These are phyloP conservation scores for Lepeophtheirus salmonis DNA, from an alignment of 1,140 invertebrate species.

Conservation along the genomic window DNA sequence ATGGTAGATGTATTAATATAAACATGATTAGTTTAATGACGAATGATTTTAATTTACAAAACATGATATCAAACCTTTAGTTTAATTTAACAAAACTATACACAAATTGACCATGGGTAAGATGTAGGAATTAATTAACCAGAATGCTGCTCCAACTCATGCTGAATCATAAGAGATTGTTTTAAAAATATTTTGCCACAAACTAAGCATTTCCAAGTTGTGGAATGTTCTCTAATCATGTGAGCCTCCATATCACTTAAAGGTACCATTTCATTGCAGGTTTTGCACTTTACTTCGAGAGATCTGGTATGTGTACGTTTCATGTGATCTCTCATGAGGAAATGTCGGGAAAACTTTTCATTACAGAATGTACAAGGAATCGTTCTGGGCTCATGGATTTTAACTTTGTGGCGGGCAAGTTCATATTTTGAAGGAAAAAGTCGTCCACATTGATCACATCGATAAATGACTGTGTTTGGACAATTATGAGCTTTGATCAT, in stretches of 20 bases:
- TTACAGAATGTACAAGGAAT: not conserved
- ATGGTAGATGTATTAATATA: no score
- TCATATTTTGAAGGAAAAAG: not conserved
- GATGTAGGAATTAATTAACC: no score
- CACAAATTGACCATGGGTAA: no score
- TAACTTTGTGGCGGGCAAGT: not conserved
- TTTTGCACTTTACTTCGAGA: not conserved
- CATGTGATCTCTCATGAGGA: not conserved
- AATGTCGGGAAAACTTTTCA: not conserved
- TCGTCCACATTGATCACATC: not conserved
- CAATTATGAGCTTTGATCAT: not conserved
- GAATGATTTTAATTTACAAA: no score
- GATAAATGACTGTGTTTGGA: not conserved
- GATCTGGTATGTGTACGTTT: not conserved
- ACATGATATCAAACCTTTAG: no score
- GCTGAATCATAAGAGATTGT: not conserved
- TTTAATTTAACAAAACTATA: no score
- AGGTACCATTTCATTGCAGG: not conserved
- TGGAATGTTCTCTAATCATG: not conserved
- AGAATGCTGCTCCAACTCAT: not conserved
- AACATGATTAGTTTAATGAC: no score
- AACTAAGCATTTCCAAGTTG: not conserved
- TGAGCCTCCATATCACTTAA: not conserved
- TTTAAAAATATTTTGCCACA: not conserved
- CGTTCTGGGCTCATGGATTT: not conserved